Evolutionary conservation across 2,888 invertebrate species (phyloP).

Genomic region (Sminthurinus aureus): DNA sequence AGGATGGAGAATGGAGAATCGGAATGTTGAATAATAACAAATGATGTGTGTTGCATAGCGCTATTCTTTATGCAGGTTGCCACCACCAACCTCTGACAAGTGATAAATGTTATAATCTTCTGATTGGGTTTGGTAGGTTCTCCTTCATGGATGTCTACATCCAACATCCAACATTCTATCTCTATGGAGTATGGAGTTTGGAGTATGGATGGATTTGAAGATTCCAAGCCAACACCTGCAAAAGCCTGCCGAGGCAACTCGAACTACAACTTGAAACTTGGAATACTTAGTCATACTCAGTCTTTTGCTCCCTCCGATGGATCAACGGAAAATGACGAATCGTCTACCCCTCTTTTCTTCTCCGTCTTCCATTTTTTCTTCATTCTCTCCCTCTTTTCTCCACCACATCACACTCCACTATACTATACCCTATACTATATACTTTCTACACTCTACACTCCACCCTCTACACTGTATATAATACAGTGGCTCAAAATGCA

Average conservation of each 20-base stretch:
- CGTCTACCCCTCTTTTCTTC: constrained; percentile 19
- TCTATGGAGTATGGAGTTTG: not conserved
- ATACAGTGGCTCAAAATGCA: too few relatives aligned
- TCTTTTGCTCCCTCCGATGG: constrained; percentile 30
- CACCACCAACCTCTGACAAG: constrained; percentile 46
- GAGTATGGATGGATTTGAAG: not conserved
- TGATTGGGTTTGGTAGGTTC: constrained; percentile 40
- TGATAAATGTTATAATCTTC: constrained; percentile 49
- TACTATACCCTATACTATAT: too few relatives aligned
- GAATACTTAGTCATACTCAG: not conserved
- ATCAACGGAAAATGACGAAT: constrained; percentile 40
- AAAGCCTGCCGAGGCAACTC: not conserved
- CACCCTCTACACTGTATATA: too few relatives aligned
- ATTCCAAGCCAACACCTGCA: constrained; percentile 41
- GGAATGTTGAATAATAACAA: constrained; percentile 33
- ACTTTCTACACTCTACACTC: too few relatives aligned
- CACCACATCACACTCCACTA: not conserved
- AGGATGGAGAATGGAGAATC: not conserved
- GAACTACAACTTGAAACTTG: not conserved
- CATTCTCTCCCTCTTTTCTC: not conserved
- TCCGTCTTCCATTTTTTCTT: not conserved
- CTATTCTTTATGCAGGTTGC: constrained; percentile 48
- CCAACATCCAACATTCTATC: not conserved
- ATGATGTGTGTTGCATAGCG: constrained; percentile 43
- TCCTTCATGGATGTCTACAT: not conserved